Evolutionary conservation across 2,797 vertebrate species (phyloP), one percentile per base, ranked within the genome.

Genomic region (Pangasius krempfi): DNA sequence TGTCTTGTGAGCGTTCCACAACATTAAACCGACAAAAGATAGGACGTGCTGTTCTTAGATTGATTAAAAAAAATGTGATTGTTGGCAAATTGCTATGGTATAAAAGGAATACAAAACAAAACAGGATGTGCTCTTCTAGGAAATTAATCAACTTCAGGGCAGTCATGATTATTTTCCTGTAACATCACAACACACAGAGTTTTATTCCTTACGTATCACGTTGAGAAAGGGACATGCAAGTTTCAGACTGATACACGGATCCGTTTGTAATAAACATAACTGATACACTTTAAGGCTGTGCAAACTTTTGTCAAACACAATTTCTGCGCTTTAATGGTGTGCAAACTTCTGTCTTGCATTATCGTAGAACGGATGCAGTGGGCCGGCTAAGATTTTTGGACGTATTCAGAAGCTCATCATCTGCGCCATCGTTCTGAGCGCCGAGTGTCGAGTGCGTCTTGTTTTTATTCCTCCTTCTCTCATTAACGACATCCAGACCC

Each of bases 401-500:
- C 10, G 2, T 7, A 6, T 13, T 52, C 7, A 58, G n/a, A 37
- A 13, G 7, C 76, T 33, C 6, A 10, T 30, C 76, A 30, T 54
- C 27, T 9, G 40, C 10, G 4, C 9, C 1, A 37, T 40, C 1
- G 7, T 22, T 40, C 4, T 6, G 27, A 16, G 30, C 6, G 2
- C 16, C 13, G 6, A 47, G 25, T 64, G 40, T 47, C 50, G 56
- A 7, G 10, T 62, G 79, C 40, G 56, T 72, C 50, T 44, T 60
- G 56, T 70, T 85, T 84, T 85, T 30, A 73, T 83, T 85, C 85
- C 64, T 76, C 60, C 52, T 58, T 75, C 30, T 47, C 44, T 91
- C 56, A 80, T 87, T 90, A 90, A 83, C 80, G 70, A 85, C 66
- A 70, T 62, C 44, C 82, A 85, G 86, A 47, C 58, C 78, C 30